phyloP scores from a whole-genome alignment of 2,888 invertebrate genomes.

The Eilema caniola region DNA sequence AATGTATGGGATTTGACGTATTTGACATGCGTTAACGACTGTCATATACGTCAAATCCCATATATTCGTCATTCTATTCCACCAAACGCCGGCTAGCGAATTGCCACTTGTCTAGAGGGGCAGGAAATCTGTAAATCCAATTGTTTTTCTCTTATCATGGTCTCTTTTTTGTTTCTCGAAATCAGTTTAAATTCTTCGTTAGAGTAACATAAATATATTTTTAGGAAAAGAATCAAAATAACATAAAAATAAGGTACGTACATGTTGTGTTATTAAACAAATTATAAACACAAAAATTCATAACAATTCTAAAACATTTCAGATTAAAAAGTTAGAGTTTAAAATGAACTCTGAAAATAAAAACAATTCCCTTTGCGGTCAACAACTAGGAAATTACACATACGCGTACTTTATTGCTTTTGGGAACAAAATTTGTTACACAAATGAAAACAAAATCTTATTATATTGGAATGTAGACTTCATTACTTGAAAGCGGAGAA shows the following conservation, averaged over 20 bases:
- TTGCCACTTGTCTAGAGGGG: too few relatives aligned
- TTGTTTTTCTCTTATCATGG: too few relatives aligned
- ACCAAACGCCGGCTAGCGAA: too few relatives aligned
- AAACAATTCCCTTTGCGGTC: constrained; percentile 1
- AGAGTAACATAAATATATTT: background rate
- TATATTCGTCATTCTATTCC: too few relatives aligned
- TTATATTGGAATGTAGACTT: background rate
- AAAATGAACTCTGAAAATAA: background rate
- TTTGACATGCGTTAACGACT: too few relatives aligned
- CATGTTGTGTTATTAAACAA: background rate
- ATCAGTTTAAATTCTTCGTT: too few relatives aligned
- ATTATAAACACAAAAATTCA: background rate
- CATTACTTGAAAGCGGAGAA: background rate
- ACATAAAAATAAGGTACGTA: background rate
- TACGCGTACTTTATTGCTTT: background rate
- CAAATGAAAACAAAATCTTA: background rate
- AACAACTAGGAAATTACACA: background rate
- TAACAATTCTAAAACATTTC: background rate
- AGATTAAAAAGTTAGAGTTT: constrained; percentile 2
- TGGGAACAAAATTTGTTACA: background rate
- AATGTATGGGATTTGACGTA: too few relatives aligned
- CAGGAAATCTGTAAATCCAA: too few relatives aligned
- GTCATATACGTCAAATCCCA: too few relatives aligned
- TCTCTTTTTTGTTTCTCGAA: too few relatives aligned
- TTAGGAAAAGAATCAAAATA: background rate